Percentiles rank a stretch among this genome's conserved stretches.
These are phyloP conservation scores for Phymatocera aterrima DNA, from an alignment of 2,888 invertebrate genomes.

Conservation along the genomic window DNA sequence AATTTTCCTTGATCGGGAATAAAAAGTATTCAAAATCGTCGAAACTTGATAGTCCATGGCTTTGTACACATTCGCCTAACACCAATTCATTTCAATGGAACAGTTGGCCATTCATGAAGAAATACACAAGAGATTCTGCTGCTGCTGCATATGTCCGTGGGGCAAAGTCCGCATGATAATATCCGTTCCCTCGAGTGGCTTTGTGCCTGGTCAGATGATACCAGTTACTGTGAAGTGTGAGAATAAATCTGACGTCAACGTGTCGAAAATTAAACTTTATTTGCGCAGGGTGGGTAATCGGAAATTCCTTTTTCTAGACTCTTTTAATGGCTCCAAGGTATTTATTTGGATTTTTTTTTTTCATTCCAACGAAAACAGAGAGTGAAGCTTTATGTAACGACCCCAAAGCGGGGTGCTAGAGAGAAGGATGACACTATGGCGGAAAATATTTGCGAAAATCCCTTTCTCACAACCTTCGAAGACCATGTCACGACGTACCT, in stretches of 20 bases:
- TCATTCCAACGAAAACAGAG: slow-evolving; percentile 16
- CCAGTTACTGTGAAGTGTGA: slow-evolving; percentile 57
- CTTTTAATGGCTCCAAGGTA: too few relatives aligned
- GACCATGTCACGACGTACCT: slow-evolving; percentile 53
- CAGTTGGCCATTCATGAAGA: slow-evolving; percentile 52
- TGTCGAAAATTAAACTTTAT: slow-evolving; percentile 50
- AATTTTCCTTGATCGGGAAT: too few relatives aligned
- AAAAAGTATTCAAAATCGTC: too few relatives aligned
- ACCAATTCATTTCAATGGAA: neutral
- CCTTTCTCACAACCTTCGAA: slow-evolving; percentile 49
- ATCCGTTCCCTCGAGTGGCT: slow-evolving; percentile 57
- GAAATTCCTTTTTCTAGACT: too few relatives aligned
- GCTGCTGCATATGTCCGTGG: slow-evolving; percentile 57
- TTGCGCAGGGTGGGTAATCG: slow-evolving; percentile 50
- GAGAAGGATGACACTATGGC: neutral
- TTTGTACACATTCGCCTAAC: too few relatives aligned
- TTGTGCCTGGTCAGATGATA: slow-evolving; percentile 60
- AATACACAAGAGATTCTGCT: slow-evolving; percentile 57
- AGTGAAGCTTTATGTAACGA: slow-evolving; percentile 44
- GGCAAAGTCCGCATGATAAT: slow-evolving; percentile 58
- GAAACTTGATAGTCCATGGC: too few relatives aligned
- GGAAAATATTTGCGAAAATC: neutral
- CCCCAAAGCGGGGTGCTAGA: neutral
- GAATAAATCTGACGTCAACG: slow-evolving; percentile 54
- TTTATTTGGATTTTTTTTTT: too few relatives aligned